These are phyloP conservation scores for Trichopoda pennipes DNA, from an alignment of 2,888 invertebrate genomes.

Conservation along the genomic window DNA sequence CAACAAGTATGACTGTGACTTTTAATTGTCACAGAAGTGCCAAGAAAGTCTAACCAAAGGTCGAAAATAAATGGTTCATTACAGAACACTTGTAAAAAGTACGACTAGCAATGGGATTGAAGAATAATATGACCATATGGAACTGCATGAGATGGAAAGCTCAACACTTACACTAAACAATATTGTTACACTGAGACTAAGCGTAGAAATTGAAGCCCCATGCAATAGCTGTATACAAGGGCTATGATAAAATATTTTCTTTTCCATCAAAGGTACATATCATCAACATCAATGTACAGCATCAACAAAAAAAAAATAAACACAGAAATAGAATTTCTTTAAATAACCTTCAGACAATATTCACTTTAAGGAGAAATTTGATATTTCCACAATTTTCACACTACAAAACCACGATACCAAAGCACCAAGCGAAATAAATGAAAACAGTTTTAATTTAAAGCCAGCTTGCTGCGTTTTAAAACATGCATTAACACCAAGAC, in stretches of 20 bases:
- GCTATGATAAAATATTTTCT: neutral
- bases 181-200: constrained; percentile 3
- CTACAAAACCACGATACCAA: neutral
- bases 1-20: constrained; percentile 77
- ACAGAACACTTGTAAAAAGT: neutral
- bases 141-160: neutral
- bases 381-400: constrained; percentile 42
- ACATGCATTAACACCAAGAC: neutral
- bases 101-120: neutral
- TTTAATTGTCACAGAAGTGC: constrained; percentile 79
- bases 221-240: too few species aligned
- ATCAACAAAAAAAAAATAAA: neutral
- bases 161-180: constrained; percentile 3
- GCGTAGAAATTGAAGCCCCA: neutral
- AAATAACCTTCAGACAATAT: constrained; percentile 26
- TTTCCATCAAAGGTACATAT: neutral
- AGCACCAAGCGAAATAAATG: neutral
- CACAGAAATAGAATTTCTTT: constrained; percentile 23
- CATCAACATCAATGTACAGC: neutral
- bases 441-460: neutral
- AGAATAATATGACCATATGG: constrained; percentile 36
- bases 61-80: constrained; percentile 48
- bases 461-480: constrained; percentile 54
- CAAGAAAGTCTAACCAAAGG: constrained; percentile 69
- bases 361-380: constrained; percentile 46